These are phyloP conservation scores for Acrocephalus arundinaceus DNA, from an alignment of 2,113 vertebrate species.

Conservation along the genomic window DNA sequence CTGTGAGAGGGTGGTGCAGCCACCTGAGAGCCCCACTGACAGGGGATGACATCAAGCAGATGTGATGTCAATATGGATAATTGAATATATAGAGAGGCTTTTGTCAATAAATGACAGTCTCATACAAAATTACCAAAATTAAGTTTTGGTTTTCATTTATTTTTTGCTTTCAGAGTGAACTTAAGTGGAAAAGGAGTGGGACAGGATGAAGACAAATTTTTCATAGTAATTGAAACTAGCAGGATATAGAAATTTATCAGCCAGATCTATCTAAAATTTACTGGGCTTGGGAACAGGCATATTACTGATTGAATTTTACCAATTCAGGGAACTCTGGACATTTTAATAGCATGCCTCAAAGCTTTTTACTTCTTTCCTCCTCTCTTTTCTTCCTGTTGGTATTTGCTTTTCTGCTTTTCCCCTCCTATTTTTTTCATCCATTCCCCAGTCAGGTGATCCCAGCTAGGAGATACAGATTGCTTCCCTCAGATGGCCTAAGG, in stretches of 20 bases:
- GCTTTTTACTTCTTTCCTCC: not conserved
- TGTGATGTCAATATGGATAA: not conserved
- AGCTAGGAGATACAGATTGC: not conserved
- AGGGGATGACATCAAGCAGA: not conserved
- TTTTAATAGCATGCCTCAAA: not conserved
- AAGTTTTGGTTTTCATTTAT: accelerated
- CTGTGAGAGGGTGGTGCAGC: not conserved
- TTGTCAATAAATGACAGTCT: not conserved
- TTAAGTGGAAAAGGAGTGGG: not conserved
- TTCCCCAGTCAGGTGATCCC: not conserved
- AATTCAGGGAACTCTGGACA: not conserved
- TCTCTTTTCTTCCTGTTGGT: not conserved
- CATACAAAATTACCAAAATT: not conserved
- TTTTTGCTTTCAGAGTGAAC: not conserved
- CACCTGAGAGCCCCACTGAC: not conserved
- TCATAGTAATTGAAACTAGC: not conserved
- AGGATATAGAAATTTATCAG: not conserved
- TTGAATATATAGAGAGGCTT: not conserved
- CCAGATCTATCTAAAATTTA: not conserved
- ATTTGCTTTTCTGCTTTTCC: not conserved
- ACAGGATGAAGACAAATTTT: not conserved
- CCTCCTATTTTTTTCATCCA: accelerated
- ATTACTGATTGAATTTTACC: not conserved
- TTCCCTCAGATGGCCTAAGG: constrained; percentile 22
- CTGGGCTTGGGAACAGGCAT: not conserved